Conservation (phyloP, 2,888 invertebrate genomes). For the Lasius platythorax region DNA sequence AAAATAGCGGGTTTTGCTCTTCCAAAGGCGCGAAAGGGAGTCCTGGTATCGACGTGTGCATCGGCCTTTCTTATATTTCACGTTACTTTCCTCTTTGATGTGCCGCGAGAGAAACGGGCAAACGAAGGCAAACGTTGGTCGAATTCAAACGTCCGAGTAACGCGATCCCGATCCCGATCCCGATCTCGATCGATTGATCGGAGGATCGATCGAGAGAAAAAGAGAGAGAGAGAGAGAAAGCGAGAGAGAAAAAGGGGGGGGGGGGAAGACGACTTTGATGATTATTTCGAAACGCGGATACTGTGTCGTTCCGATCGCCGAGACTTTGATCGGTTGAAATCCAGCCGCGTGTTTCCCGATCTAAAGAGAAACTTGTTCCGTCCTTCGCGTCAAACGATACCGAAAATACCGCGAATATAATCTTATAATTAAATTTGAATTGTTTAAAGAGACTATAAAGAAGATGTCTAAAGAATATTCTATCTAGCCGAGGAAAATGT, state of each 20-base stretch:
- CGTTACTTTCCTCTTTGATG: constrained; percentile 52
- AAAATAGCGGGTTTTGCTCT: constrained; percentile 47
- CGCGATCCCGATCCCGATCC: constrained; percentile 27
- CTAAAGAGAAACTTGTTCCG: constrained; percentile 7
- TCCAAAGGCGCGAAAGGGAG: constrained; percentile 28
- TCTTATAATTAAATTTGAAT: constrained; percentile 50
- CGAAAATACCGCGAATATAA: background rate
- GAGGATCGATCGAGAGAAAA: too few species aligned
- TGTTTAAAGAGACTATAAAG: constrained; percentile 54
- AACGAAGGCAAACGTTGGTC: constrained; percentile 36
- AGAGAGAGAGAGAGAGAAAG: background rate
- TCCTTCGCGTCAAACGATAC: background rate
- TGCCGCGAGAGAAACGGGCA: constrained; percentile 28
- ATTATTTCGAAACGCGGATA: constrained; percentile 44
- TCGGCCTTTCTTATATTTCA: constrained; percentile 50
- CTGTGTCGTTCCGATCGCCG: background rate
- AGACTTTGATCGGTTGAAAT: constrained; percentile 30
- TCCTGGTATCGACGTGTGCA: constrained; percentile 55
- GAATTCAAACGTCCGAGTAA: constrained; percentile 43
- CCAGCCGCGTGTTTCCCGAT: background rate
- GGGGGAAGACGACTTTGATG: constrained; percentile 28
- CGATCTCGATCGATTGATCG: too few species aligned
- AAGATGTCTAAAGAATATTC: constrained; percentile 47
- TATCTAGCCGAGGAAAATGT: constrained; percentile 37
- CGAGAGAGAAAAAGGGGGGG: background rate